phyloP scores from a whole-genome alignment of 2,888 invertebrate genomes.

The Pasiphila rectangulata region DNA sequence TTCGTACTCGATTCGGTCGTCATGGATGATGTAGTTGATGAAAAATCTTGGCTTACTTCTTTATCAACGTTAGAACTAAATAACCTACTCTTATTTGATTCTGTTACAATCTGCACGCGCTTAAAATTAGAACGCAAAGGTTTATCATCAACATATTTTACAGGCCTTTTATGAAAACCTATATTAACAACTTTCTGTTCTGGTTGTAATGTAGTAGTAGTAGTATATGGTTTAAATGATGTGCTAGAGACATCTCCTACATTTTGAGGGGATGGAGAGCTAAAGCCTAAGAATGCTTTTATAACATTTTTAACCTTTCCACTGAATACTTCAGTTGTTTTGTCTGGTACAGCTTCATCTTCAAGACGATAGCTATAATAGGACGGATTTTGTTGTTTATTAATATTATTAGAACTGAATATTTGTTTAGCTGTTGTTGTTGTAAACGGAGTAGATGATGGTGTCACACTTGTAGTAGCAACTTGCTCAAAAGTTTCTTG shows the following conservation, averaged over 20 bases:
- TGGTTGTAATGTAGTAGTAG: slow-evolving; percentile 25
- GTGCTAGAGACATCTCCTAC: slow-evolving; percentile 35
- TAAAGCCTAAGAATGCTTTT: slow-evolving; percentile 62
- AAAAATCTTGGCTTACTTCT: slow-evolving; percentile 40
- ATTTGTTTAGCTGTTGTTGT: slow-evolving; percentile 38
- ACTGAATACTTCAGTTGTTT: slow-evolving; percentile 69
- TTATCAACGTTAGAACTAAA: slow-evolving; percentile 40
- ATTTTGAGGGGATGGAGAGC: slow-evolving; percentile 40
- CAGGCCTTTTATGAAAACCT: slow-evolving; percentile 61
- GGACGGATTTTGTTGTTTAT: slow-evolving; percentile 46
- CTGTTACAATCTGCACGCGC: slow-evolving; percentile 63
- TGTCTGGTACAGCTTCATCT: slow-evolving; percentile 61
- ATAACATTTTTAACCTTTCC: slow-evolving; percentile 65
- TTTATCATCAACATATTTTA: slow-evolving; percentile 54
- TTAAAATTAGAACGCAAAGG: slow-evolving; percentile 52
- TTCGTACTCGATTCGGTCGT: slow-evolving; percentile 47
- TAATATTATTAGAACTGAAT: slow-evolving; percentile 39
- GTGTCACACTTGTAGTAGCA: slow-evolving; percentile 43
- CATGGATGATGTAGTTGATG: slow-evolving; percentile 46
- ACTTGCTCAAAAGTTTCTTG: slow-evolving; percentile 40
- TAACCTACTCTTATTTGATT: slow-evolving; percentile 45
- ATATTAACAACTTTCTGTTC: slow-evolving; percentile 62
- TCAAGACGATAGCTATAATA: slow-evolving; percentile 66
- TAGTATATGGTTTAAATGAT: slow-evolving; percentile 39
- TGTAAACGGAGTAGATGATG: slow-evolving; percentile 38